Evolutionary conservation across 2,888 invertebrate species (phyloP), one percentile per base, ranked within the genome.

Genomic region (Atherix ibis): DNA sequence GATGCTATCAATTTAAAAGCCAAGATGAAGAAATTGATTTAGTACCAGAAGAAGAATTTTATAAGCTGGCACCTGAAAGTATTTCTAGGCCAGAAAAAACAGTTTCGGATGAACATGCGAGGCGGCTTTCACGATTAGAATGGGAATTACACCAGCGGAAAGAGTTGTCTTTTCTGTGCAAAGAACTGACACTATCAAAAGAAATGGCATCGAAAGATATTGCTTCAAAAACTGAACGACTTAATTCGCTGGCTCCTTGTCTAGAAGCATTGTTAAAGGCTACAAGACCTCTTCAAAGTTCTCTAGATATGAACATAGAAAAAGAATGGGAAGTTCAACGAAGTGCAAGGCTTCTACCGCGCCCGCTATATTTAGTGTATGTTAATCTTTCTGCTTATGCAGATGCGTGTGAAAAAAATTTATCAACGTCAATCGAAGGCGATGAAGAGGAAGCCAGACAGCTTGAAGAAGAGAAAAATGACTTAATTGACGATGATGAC

Each of bases 1-100:
- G 89, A 51, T 94, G 94, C 52, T 70, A 89, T 39, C 87, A 92
- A 52, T 94, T 92, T 54, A 92, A 88, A 54, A 92, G 92, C 8
- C 85, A 87, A 56, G 91, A 94, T 68, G 88, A 92, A 62, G 80
- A 81, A 51, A 88, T 95, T 48, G 82, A 89, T 50, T 65, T 95
- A 32, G 80, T 95, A 2, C 62, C 83, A 1, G 67, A 82, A 32
- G 77, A 82, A 37, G 82, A 88, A 49, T 94, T 94, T 57, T 81
- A 79, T 50, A 66, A 67, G 47, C 71, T 79, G 54, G 88, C 89
- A 14, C 84, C 87, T 6, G 58, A 66, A 44, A 67, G 66, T 30
- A 68, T 85, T 37, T 67, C 76, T 10, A 67, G 76, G 42, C 70
- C 70, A 12, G 72, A 76, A 37, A 48, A 70, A 18, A 82, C 82